Evolutionary conservation across 2,888 invertebrate genomes (phyloP), one percentile per base, ranked within the genome.

Genomic region (Leptothorax acervorum): DNA sequence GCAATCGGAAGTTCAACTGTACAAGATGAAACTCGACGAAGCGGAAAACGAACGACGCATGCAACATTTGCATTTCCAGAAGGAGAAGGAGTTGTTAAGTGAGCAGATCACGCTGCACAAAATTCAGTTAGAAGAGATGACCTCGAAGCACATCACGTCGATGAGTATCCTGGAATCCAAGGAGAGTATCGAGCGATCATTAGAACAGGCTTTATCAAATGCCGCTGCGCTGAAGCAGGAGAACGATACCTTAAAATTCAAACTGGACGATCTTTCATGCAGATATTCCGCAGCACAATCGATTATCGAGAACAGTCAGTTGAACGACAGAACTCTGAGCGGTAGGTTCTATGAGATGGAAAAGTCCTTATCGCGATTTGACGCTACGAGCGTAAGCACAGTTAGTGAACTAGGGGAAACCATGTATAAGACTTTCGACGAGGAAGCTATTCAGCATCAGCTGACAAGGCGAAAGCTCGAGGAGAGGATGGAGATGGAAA

Each of bases 401-500:
- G 86, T 93, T 23, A 90, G 92, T 45, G 93, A 93, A 48, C 83
- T 94, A 4, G 93, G 94, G 75, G 93, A 93, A 57, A 94, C 95
- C 1, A 91, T 93, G 63, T 95, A 95, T 83, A 94, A 94, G 51
- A 93, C 92, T 0, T 88, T 95, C 3, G 94, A 94, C 48, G 94
- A 94, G 12, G 87, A 92, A 28, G 90, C 92, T 0, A 45, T 94
- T 3, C 93, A 94, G 62, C 91, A 88, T 68, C 93, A 94, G 45
- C 65, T 94, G 8, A 89, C 92, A 0, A 92, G 91, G 70, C 92
- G 93, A 62, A 92, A 91, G 28, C 83, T 95, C 6, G 94, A 94
- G 0, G 94, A 95, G 35, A 94, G 94, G 81, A 84, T 91, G 11
- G 89, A 91, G 15, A 18, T 96, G 8, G 96, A 96, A 82, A 95